These are phyloP conservation scores for Melanitta fusca DNA, from an alignment of 2,797 vertebrate genomes.

Conservation along the genomic window DNA sequence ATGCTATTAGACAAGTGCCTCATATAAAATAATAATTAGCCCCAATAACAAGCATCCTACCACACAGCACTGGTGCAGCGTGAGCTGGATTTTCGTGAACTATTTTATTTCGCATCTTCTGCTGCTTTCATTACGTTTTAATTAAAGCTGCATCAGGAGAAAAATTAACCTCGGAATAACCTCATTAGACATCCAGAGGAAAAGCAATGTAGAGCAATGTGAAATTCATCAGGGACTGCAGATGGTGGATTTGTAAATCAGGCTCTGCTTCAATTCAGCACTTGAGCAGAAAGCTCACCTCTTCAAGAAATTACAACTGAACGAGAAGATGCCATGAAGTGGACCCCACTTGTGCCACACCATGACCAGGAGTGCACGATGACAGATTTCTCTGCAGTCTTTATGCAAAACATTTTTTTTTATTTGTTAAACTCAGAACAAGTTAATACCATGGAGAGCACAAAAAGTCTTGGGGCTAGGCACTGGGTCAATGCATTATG, in stretches of 20 bases:
- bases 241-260: neutral
- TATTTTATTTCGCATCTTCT: neutral
- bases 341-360: neutral
- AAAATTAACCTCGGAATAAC: conserved; percentile 40
- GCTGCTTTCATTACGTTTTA: conserved; percentile 24
- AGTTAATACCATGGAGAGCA: neutral
- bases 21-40: conserved; percentile 42
- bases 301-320: neutral
- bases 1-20: neutral
- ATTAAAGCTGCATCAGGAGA: conserved; percentile 39
- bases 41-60: conserved; percentile 24
- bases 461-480: neutral
- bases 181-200: conserved; percentile 21
- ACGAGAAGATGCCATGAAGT: neutral
- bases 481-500: neutral
- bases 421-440: neutral
- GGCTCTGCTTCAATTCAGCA: conserved; percentile 3
- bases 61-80: conserved; percentile 8
- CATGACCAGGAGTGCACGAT: neutral
- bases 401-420: neutral
- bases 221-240: conserved; percentile 8
- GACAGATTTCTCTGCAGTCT: neutral
- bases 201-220: neutral
- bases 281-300: neutral
- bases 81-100: neutral